Conservation (phyloP, 2,113 vertebrate genomes). For the Numida meleagris region DNA sequence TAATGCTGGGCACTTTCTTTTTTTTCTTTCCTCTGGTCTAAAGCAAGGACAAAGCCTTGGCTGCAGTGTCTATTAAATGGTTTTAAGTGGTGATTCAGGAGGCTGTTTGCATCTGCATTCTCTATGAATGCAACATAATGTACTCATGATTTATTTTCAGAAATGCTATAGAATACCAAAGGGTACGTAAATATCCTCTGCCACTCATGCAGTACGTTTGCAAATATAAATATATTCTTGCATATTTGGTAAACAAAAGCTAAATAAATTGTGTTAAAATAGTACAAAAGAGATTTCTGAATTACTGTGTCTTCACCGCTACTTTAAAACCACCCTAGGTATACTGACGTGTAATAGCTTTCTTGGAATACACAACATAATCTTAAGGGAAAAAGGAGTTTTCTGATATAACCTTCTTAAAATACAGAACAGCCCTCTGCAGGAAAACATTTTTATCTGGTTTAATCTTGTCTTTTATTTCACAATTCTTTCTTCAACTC, state of each 20-base stretch:
- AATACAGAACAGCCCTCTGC: neutral
- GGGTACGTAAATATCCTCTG: neutral
- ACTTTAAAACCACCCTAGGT: neutral
- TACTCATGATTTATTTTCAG: neutral
- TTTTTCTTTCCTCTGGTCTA: neutral
- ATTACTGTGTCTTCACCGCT: neutral
- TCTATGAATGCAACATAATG: neutral
- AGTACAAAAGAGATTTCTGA: neutral
- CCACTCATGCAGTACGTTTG: neutral
- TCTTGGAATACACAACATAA: neutral
- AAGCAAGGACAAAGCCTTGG: neutral
- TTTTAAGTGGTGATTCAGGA: neutral
- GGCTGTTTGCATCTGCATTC: neutral
- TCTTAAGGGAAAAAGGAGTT: neutral
- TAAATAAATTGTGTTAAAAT: neutral
- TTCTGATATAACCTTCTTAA: neutral
- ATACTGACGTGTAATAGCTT: neutral
- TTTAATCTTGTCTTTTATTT: slow-evolving; percentile 2
- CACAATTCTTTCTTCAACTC: neutral
- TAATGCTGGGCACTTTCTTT: neutral
- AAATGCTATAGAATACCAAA: fast-evolving
- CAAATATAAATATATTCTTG: neutral
- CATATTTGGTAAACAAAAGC: neutral
- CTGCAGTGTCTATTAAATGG: neutral
- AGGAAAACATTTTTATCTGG: neutral